These are phyloP conservation scores for Nannoperca australis DNA, from an alignment of 2,797 vertebrate species.

Conservation along the genomic window DNA sequence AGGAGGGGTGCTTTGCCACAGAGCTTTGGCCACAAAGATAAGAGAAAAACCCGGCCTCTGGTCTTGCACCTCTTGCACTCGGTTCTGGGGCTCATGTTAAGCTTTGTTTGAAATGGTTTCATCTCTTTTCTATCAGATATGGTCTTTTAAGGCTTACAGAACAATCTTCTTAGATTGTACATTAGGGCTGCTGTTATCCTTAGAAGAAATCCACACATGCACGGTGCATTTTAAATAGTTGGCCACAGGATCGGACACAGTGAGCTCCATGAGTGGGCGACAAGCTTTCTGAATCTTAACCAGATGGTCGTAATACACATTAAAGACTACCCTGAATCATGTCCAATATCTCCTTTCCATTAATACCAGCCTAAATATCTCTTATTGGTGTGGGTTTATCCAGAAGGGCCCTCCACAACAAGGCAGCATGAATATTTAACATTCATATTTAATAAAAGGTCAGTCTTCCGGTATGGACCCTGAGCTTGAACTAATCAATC, in stretches of 20 bases:
- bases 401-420: slow-evolving; percentile 57
- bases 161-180: slow-evolving; percentile 78
- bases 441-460: slow-evolving; percentile 62
- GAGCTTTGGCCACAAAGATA: slow-evolving; percentile 71
- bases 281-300: slow-evolving; percentile 61
- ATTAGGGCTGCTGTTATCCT: slow-evolving; percentile 73
- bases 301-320: slow-evolving; percentile 74
- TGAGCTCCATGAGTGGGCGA: slow-evolving; percentile 59
- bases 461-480: slow-evolving; percentile 40
- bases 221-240: slow-evolving; percentile 71
- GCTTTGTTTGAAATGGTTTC: slow-evolving; percentile 72
- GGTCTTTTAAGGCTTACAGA: slow-evolving; percentile 75
- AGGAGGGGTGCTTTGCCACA: slow-evolving; percentile 65
- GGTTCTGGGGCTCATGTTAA: slow-evolving; percentile 68
- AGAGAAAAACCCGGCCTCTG: slow-evolving; percentile 66
- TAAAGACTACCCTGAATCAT: slow-evolving; percentile 56
- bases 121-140: slow-evolving; percentile 73
- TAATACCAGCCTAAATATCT: slow-evolving; percentile 61
- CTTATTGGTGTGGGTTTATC: slow-evolving; percentile 61
- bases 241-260: slow-evolving; percentile 49
- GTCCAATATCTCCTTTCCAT: slow-evolving; percentile 52
- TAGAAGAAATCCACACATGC: slow-evolving; percentile 66
- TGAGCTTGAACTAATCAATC: slow-evolving; percentile 64
- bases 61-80: slow-evolving; percentile 60
- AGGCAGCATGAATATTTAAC: slow-evolving; percentile 74